Conservation (phyloP, 2,797 vertebrate genomes). For the Columba guinea region DNA sequence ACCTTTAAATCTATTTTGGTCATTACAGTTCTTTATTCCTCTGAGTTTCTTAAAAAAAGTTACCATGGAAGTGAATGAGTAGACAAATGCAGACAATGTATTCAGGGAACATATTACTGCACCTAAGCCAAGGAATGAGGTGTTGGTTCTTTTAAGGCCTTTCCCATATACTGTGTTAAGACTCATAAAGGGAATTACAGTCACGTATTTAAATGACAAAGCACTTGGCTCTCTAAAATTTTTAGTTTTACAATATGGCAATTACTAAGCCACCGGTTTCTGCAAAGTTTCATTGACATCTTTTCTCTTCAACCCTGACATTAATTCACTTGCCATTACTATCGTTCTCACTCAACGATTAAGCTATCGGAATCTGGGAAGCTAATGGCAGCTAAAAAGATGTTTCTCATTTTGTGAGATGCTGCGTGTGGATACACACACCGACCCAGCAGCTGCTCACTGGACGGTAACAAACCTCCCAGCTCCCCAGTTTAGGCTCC, state of each 20-base stretch:
- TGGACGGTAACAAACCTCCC: background rate
- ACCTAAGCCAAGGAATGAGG: background rate
- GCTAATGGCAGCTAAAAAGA: background rate
- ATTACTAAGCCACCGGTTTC: background rate
- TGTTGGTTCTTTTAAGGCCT: background rate
- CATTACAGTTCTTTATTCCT: background rate
- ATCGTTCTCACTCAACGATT: background rate
- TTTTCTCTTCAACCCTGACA: background rate
- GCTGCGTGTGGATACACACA: background rate
- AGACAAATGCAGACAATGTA: background rate
- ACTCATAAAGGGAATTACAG: background rate
- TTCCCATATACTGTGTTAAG: background rate
- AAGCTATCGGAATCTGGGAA: background rate
- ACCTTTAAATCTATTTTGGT: background rate
- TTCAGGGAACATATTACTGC: background rate
- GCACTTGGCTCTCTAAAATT: background rate
- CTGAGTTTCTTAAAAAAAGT: background rate
- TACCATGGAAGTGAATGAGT: background rate
- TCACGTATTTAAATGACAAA: background rate
- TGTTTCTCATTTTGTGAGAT: background rate
- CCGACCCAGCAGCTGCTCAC: background rate
- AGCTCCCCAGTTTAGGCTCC: background rate
- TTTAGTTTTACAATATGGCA: background rate
- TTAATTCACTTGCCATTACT: background rate
- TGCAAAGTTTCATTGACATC: background rate